Conservation (phyloP, 2,888 invertebrate genomes). For the Uropetala carovei region DNA sequence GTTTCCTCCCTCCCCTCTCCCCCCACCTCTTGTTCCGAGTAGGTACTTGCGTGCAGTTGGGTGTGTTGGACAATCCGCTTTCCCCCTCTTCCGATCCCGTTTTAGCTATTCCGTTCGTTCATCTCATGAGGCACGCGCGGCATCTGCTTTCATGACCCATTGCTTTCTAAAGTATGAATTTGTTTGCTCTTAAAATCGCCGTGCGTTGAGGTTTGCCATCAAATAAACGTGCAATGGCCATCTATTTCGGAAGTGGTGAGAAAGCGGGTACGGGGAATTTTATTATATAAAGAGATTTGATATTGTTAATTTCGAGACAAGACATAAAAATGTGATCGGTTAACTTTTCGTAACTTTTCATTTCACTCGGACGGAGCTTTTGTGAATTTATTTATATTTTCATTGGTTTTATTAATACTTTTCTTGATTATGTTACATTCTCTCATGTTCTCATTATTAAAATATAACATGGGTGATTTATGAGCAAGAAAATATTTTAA, state of each 20-base stretch:
- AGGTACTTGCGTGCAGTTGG: constrained; percentile 33
- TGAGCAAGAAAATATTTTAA: too few species aligned
- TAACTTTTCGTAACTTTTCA: too few species aligned
- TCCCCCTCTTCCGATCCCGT: constrained; percentile 30
- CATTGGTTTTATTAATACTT: too few species aligned
- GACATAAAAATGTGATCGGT: too few species aligned
- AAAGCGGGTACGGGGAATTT: background rate
- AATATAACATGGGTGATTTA: too few species aligned
- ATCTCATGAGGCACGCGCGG: constrained; percentile 36
- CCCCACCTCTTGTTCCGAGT: constrained; percentile 27
- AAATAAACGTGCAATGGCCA: background rate
- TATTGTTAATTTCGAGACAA: too few species aligned
- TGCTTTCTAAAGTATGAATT: constrained; percentile 50
- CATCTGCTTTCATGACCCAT: constrained; percentile 48
- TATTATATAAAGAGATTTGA: too few species aligned
- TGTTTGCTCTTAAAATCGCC: constrained; percentile 8
- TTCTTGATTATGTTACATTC: too few species aligned
- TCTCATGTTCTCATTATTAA: too few species aligned
- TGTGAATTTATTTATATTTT: too few species aligned
- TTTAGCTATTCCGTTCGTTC: constrained; percentile 50
- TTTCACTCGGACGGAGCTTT: too few species aligned
- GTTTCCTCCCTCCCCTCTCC: background rate
- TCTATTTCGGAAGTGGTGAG: background rate
- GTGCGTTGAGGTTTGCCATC: background rate
- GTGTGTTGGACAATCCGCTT: constrained; percentile 41